Percentiles rank a stretch among this genome's conserved stretches.
Evolutionary conservation across 2,113 vertebrate species (phyloP).

Genomic region (Sula dactylatra): DNA sequence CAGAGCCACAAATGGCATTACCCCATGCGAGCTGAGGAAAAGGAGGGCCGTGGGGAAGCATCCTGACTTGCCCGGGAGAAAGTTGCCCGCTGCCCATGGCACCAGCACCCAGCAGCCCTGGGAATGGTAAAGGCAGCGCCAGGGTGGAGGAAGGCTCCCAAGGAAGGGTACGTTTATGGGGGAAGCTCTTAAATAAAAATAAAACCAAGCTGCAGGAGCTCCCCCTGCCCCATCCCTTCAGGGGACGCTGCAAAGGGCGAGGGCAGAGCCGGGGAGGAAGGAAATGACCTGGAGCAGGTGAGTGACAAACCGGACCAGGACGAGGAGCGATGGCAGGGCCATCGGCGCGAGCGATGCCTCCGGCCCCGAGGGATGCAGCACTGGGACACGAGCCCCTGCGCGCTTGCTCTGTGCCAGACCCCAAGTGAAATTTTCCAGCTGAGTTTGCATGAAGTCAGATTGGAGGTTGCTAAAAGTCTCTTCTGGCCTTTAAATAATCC

Average conservation of each 20-base stretch:
- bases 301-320: background rate
- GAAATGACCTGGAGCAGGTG: background rate
- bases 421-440: rapidly evolving
- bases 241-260: background rate
- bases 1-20: rapidly evolving
- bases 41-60: rapidly evolving
- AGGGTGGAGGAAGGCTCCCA: background rate
- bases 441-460: rapidly evolving
- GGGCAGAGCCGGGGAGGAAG: background rate
- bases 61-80: rapidly evolving
- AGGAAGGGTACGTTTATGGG: rapidly evolving
- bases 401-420: background rate
- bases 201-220: background rate
- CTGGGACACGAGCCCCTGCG: background rate
- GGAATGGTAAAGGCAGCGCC: rapidly evolving
- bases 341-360: background rate
- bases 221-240: rapidly evolving
- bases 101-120: background rate
- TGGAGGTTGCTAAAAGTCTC: background rate
- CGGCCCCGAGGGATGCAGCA: rapidly evolving
- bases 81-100: rapidly evolving
- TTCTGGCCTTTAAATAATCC: constrained; percentile 7
- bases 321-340: rapidly evolving
- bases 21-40: background rate
- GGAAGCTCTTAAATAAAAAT: background rate